Base-by-base conservation (phyloP, 2,888 invertebrate genomes). In the Anorthoa munda region DNA sequence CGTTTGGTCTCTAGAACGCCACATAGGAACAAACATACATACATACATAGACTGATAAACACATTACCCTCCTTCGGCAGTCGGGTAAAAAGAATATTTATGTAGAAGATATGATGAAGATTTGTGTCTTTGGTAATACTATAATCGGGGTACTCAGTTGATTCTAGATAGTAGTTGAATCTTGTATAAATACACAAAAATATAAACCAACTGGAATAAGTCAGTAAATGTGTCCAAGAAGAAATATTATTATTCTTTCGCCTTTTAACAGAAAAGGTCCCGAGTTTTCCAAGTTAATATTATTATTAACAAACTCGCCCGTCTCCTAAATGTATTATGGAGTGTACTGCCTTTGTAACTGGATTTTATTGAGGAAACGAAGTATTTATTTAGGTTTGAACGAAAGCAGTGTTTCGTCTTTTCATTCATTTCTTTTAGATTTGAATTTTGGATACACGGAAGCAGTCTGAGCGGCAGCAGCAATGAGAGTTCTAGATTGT, bases 361-460 rank as follows among this genome's bases (percentile, higher is more conserved):
- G 13, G 12, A 51, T 60, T 67, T 55, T 75, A 66, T 79, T 79
- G 67, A 65, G 79, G 74, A 74, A 77, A 73, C 48, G 53, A 55
- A 64, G 26, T 53, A 51, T 58, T 77, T 64, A 12, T 53, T 63
- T 18, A 2, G 21, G 15, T 45, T 15, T 31, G 11, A 11, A 55
- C 4, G 48, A 73, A 72, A 45, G 53, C 55, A 26, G 11, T 2
- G 23, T 15, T 11, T 7, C 13, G 31, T 23, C 5, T 2, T 21
- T 75, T 56, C 17, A 26, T 55, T 51, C n/a, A 17, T 39, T 15
- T 59, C 26, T 18, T n/a, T 77, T 63, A 26, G 11, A 15, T 21
- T 13, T 21, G 15, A 18, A 45, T 26, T 26, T 73, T 50, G 4
- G 1, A 26, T 56, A 21, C 26, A 58, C 9, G 65, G 39, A 26